These are phyloP conservation scores for Anastatus disparis DNA, from an alignment of 1,140 invertebrate genomes.

Conservation along the genomic window DNA sequence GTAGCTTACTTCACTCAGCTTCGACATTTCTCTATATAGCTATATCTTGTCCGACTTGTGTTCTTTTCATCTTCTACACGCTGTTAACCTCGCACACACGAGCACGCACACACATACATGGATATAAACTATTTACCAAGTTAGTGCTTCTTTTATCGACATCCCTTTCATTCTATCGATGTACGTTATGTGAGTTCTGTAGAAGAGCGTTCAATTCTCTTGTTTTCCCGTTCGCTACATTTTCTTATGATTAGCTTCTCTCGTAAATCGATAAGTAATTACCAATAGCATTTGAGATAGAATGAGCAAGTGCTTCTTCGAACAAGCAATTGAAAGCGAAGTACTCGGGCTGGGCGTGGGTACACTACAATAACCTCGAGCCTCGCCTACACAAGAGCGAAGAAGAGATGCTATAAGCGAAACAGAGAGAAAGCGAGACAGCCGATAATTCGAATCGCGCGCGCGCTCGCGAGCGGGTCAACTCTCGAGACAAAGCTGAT, in stretches of 20 bases:
- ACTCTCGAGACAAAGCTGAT: slow-evolving; percentile 22
- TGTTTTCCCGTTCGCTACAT: slow-evolving; percentile 27
- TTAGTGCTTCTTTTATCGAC: slow-evolving; percentile 9
- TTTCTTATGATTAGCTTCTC: slow-evolving; percentile 38
- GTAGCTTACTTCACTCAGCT: no score
- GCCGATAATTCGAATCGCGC: slow-evolving; percentile 10
- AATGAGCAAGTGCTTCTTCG: no score
- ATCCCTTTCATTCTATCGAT: slow-evolving; percentile 11
- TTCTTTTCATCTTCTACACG: not conserved
- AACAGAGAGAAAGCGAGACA: not conserved
- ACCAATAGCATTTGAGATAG: slow-evolving; percentile 27
- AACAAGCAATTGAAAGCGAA: slow-evolving; percentile 18
- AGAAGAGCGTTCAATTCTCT: not conserved
- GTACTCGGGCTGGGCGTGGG: not conserved
- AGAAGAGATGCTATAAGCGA: not conserved
- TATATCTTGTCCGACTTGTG: slow-evolving; percentile 17
- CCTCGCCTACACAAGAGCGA: no score
- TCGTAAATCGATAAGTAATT: slow-evolving; percentile 41
- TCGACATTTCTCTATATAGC: no score
- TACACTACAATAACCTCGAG: no score
- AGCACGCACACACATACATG: no score
- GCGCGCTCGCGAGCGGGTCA: no score
- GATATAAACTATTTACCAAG: no score
- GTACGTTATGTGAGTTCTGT: not conserved
- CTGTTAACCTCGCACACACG: not conserved